phyloP scores from a whole-genome alignment of 2,113 vertebrate species.

The Hyla sarda region DNA sequence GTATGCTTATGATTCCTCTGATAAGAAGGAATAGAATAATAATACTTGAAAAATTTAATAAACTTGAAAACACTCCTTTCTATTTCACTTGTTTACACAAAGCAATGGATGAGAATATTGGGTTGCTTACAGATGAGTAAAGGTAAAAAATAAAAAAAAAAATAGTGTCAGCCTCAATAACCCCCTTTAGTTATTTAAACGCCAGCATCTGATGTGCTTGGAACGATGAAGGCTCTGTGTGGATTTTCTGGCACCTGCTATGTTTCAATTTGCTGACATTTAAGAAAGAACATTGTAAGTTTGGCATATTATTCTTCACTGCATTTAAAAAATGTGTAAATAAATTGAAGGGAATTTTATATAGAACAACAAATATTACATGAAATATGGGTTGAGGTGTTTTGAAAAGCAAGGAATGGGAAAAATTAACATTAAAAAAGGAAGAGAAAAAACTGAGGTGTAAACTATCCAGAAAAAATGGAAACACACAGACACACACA shows the following conservation, averaged over 20 bases:
- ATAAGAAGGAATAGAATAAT: constrained; percentile 49
- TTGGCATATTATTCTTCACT: not conserved
- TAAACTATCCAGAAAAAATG: not conserved
- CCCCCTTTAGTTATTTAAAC: constrained; percentile 40
- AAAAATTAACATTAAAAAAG: not conserved
- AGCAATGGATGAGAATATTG: not conserved
- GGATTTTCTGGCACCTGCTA: constrained; percentile 34
- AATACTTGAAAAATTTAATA: constrained; percentile 6
- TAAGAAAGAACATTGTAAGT: constrained; percentile 35
- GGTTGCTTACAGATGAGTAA: not conserved
- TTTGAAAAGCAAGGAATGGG: not conserved
- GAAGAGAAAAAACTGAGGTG: not conserved
- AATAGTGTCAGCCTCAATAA: constrained; percentile 32
- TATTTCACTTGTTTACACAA: not conserved
- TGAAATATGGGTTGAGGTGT: constrained; percentile 22
- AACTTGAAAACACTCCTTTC: not conserved
- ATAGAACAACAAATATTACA: constrained; percentile 35
- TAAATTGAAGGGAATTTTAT: constrained; percentile 28
- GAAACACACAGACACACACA: not conserved
- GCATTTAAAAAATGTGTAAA: not conserved
- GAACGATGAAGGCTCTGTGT: constrained; percentile 38
- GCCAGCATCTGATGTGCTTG: constrained; percentile 24
- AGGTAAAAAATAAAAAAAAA: not conserved
- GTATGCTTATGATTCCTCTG: constrained; percentile 61
- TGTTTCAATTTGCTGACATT: constrained; percentile 53